Percentiles rank a stretch among this genome's conserved stretches.
Evolutionary conservation across 2,888 invertebrate species (phyloP).

Genomic region (Eupelmus urozonus): DNA sequence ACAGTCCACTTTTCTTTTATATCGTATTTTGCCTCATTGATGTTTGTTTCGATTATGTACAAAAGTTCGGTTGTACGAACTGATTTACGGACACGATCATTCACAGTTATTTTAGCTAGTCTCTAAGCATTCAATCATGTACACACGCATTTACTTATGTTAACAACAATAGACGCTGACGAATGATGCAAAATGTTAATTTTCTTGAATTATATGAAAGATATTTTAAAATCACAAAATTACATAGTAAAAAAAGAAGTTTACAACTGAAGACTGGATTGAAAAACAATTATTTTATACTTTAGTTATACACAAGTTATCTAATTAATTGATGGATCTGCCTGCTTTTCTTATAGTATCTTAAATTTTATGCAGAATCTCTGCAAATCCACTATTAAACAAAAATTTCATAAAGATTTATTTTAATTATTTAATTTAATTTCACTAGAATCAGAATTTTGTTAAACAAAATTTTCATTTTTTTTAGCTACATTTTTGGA

Average conservation of each 20-base stretch:
- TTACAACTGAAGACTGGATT: slow-evolving; percentile 20
- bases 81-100: slow-evolving; percentile 37
- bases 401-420: slow-evolving; percentile 32
- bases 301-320: slow-evolving; percentile 44
- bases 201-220: slow-evolving; percentile 26
- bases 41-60: slow-evolving; percentile 51
- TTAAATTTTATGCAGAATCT: slow-evolving; percentile 1
- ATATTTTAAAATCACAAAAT: slow-evolving; percentile 24
- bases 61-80: slow-evolving; percentile 43
- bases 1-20: slow-evolving; percentile 28
- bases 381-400: no score
- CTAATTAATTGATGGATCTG: slow-evolving; percentile 42
- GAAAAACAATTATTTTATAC: slow-evolving; percentile 10
- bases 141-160: slow-evolving; percentile 33
- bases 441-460: slow-evolving; percentile 32
- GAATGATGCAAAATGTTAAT: slow-evolving; percentile 27
- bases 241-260: slow-evolving; percentile 30
- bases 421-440: slow-evolving; percentile 7
- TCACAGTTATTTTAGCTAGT: slow-evolving; percentile 45
- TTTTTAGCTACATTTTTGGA: slow-evolving; percentile 9
- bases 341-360: slow-evolving; percentile 18
- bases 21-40: slow-evolving; percentile 44
- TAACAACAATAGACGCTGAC: slow-evolving; percentile 45
- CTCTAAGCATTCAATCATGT: slow-evolving; percentile 50
- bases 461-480: slow-evolving; percentile 25